Percentiles rank a stretch among this genome's conserved stretches.
These are phyloP conservation scores for Otis tarda DNA, from an alignment of 2,113 vertebrate genomes.

Conservation along the genomic window DNA sequence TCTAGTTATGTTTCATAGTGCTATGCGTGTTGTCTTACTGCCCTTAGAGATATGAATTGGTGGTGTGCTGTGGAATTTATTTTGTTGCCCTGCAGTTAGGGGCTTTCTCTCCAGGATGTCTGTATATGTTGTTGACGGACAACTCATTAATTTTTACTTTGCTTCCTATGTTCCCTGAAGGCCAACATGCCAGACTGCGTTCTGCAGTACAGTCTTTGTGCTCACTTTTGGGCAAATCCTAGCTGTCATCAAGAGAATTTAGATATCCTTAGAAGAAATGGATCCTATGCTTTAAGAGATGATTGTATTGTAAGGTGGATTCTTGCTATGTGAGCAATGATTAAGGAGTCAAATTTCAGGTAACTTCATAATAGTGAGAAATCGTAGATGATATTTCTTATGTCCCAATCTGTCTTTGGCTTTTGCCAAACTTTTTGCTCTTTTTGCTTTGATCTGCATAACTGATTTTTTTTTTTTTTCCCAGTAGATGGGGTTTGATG, in stretches of 20 bases:
- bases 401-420: background rate
- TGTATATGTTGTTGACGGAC: background rate
- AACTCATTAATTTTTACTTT: constrained; percentile 26
- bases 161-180: background rate
- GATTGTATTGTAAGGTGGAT: background rate
- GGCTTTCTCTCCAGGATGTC: background rate
- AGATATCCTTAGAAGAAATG: background rate
- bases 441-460: background rate
- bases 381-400: background rate
- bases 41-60: background rate
- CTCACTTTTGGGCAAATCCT: background rate
- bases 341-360: background rate
- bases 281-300: background rate
- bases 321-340: background rate
- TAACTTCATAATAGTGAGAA: background rate
- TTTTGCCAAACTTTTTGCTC: background rate
- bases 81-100: background rate
- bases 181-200: background rate
- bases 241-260: background rate
- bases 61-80: background rate
- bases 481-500: background rate
- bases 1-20: background rate
- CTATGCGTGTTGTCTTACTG: background rate
- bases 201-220: background rate
- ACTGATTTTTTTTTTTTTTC: background rate